Evolutionary conservation across 2,797 vertebrate genomes (phyloP).

Genomic region (Crenichthys baileyi): DNA sequence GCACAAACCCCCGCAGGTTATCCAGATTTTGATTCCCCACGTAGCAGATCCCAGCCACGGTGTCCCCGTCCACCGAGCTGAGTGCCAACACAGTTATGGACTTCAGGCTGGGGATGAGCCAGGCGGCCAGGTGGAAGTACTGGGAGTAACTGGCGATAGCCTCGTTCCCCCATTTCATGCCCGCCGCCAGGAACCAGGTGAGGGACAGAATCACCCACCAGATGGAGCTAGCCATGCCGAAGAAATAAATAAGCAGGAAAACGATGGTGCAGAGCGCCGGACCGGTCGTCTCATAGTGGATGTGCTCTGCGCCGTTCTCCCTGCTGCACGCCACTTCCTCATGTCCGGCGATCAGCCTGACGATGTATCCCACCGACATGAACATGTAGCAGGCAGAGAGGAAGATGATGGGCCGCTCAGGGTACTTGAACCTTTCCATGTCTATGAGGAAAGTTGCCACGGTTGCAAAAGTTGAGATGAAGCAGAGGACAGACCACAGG

Average conservation of each 20-base stretch:
- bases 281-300: conserved; percentile 93
- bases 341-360: conserved; percentile 91
- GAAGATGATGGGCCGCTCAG: conserved; percentile 95
- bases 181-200: conserved; percentile 94
- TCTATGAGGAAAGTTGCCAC: conserved; percentile 97
- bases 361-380: conserved; percentile 92
- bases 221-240: conserved; percentile 95
- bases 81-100: conserved; percentile 92
- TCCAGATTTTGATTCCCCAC: conserved; percentile 95
- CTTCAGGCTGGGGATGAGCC: conserved; percentile 94
- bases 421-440: conserved; percentile 98
- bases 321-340: conserved; percentile 93
- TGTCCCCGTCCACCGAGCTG: conserved; percentile 93
- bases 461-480: conserved; percentile 94
- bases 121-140: conserved; percentile 95
- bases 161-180: conserved; percentile 96
- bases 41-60: conserved; percentile 93
- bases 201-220: conserved; percentile 96
- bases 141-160: conserved; percentile 93
- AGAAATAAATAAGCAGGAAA: conserved; percentile 92
- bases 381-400: conserved; percentile 96
- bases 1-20: conserved; percentile 91
- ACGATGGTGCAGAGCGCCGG: conserved; percentile 93
- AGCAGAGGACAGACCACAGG: conserved; percentile 94
- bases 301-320: conserved; percentile 85